These are phyloP conservation scores for Rhyacophila evoluta DNA, from an alignment of 2,888 invertebrate species.

Conservation along the genomic window DNA sequence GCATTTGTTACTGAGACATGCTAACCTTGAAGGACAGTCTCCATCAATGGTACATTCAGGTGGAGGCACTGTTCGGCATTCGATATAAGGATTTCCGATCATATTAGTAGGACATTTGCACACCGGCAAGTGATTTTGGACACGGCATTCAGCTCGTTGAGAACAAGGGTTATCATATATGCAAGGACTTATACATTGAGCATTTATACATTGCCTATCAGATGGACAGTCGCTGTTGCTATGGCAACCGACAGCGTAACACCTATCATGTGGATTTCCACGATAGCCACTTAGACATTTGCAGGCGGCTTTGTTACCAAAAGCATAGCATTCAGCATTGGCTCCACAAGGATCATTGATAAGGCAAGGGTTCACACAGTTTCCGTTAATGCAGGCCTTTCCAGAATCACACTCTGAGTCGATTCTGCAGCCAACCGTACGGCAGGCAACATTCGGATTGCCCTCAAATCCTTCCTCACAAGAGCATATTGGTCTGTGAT, in stretches of 20 bases:
- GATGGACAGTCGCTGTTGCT: constrained; percentile 89
- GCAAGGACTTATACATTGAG: constrained; percentile 89
- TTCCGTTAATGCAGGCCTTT: constrained; percentile 86
- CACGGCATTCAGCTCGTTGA: constrained; percentile 81
- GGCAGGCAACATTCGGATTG: constrained; percentile 85
- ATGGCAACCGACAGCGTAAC: constrained; percentile 84
- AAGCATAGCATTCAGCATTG: constrained; percentile 85
- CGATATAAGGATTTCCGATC: constrained; percentile 84
- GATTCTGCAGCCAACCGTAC: constrained; percentile 83
- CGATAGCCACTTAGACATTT: constrained; percentile 84
- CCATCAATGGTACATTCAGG: constrained; percentile 84
- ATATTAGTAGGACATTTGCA: constrained; percentile 85
- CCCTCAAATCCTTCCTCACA: constrained; percentile 88
- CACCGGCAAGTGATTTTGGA: constrained; percentile 85
- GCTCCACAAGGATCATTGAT: constrained; percentile 83
- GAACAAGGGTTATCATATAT: constrained; percentile 82
- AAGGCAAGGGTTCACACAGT: constrained; percentile 88
- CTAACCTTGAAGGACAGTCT: constrained; percentile 83
- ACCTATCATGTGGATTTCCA: constrained; percentile 81
- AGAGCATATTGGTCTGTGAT: constrained; percentile 89
- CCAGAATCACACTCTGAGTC: constrained; percentile 87
- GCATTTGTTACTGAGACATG: constrained; percentile 86
- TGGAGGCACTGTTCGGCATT: constrained; percentile 79
- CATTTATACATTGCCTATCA: constrained; percentile 87
- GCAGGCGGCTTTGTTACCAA: constrained; percentile 80